Conservation (phyloP, 2,888 invertebrate species). For the Gymnosoma rotundatum region DNA sequence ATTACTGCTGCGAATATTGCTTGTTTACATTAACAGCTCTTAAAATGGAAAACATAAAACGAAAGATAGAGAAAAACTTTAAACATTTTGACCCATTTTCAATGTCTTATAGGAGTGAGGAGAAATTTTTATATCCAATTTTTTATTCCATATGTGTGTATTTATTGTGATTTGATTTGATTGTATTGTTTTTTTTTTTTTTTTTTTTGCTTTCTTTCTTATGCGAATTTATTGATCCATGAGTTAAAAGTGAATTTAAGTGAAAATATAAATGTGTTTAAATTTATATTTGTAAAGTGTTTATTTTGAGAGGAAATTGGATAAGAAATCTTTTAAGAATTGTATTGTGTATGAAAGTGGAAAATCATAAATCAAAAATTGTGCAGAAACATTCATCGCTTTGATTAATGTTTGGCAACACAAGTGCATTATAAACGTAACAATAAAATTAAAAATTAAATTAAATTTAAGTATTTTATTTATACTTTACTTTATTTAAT, state of each 20-base stretch:
- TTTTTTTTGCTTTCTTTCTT: not conserved
- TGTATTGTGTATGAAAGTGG: conserved; percentile 1
- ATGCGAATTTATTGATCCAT: conserved; percentile 6
- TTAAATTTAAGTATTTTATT: not conserved
- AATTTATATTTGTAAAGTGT: conserved; percentile 16
- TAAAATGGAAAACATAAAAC: not conserved
- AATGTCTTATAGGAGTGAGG: conserved; percentile 38
- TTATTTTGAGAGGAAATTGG: conserved; percentile 23
- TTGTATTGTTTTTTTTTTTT: not conserved
- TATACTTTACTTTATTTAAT: not conserved
- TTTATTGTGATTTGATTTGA: not conserved
- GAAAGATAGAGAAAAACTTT: not conserved
- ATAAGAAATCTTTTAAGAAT: conserved; percentile 4
- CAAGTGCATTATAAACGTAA: conserved; percentile 25
- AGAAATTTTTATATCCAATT: conserved; percentile 39
- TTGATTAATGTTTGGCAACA: conserved; percentile 56
- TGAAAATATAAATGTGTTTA: conserved; percentile 20
- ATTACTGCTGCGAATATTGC: not conserved
- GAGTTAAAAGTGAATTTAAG: not conserved
- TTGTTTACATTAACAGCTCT: not conserved
- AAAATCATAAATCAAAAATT: conserved; percentile 64
- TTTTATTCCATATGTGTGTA: not conserved
- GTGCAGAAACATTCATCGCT: conserved; percentile 42
- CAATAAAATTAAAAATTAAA: not conserved
- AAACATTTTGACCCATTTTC: conserved; percentile 56